Evolutionary conservation across 2,888 invertebrate species (phyloP), one percentile per base, ranked within the genome.

Genomic region (Branchinecta sandiegonensis): DNA sequence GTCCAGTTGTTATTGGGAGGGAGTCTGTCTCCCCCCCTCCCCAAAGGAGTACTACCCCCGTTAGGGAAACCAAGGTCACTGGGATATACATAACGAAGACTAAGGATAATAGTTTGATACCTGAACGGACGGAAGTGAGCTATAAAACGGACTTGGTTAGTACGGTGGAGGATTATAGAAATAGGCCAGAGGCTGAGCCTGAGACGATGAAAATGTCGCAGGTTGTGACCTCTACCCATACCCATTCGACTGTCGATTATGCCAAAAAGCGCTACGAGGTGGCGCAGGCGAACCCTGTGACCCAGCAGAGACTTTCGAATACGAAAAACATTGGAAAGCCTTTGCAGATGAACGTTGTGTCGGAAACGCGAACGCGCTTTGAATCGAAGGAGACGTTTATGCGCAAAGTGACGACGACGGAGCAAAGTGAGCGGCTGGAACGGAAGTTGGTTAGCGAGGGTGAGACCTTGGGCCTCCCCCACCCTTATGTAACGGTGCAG

Each of bases 201-300:
- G 63, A 56, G 63, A 10, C 23, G 2, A 65, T 68, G 17, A 69
- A 69, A 48, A 63, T 69, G 8, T 69, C 69, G 14, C 66, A 69
- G 37, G 65, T 64, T 11, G 67, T 69, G 12, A 66, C 67, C 17
- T 23, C 65, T n/a, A 63, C 69, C 47, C 75, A 84, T 74, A 73
- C 74, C 13, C 75, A 84, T 74, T 85, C 85, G 1, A 77, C 83
- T 7, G 83, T 85, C 10, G 85, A 85, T 73, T 85, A 84, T 74
- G 85, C 85, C 47, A 86, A 85, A 74, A 83, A 82, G 67, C 80
- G 85, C 65, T 85, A 85, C 74, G 83, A 83, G 72, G 84, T 84
- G 68, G 81, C 83, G 23, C 79, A 80, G 70, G 77, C 79, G 70
- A 77, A 77, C 72, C 77, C 80, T 12, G 72, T 77, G 71, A 77